Base-by-base conservation (phyloP, 1,140 invertebrate genomes). In the Mercenaria mercenaria region DNA sequence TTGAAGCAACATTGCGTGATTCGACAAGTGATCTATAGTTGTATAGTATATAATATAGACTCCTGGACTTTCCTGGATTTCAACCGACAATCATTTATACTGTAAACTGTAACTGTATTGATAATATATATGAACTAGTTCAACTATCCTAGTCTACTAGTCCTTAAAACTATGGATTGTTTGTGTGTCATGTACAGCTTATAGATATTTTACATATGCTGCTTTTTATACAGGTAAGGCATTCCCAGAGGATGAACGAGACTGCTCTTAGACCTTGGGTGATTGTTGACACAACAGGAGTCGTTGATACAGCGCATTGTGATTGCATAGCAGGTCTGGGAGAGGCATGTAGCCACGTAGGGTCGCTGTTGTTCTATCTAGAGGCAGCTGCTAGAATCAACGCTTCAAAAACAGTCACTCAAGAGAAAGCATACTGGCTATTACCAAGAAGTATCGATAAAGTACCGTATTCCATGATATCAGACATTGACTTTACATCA, bases 301-400 rank as follows among this genome's bases (percentile, higher is more conserved):
- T 18, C 13, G 85, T 93, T 0, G 13, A 89, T 18, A 26, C 82
- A 32, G 88, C 50, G 32, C 93, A 93, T 61, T 93, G 93, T 59
- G 86, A 69, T 26, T 93, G 92, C 61, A 91, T 91, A 91, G 92
- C 91, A 18, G 92, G 93, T 20, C 52, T 91, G 6, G 91, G 92
- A 29, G 92, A 93, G 69, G 61, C 86, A 20, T 92, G 92, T 52
- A 85, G 85, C 32, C 92, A 93, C 88, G 88, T 91, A 86, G 92
- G 76, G 20, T 91, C 91, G 15, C 39, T 89, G 18, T 29, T 92
- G 13, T 92, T 93, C 90, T 41, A 67, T 10, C 26, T 91, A 0
- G 89, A 91, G 15, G 56, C 90, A 61, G 43, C 76, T 20, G 87
- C 91, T 0, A 84, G 74, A 32, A 56, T 92, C 18, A 76, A 74